Percentiles rank a stretch among this genome's conserved stretches.
These are phyloP conservation scores for Pelusios castaneus DNA, from an alignment of 2,113 vertebrate genomes.

Conservation along the genomic window DNA sequence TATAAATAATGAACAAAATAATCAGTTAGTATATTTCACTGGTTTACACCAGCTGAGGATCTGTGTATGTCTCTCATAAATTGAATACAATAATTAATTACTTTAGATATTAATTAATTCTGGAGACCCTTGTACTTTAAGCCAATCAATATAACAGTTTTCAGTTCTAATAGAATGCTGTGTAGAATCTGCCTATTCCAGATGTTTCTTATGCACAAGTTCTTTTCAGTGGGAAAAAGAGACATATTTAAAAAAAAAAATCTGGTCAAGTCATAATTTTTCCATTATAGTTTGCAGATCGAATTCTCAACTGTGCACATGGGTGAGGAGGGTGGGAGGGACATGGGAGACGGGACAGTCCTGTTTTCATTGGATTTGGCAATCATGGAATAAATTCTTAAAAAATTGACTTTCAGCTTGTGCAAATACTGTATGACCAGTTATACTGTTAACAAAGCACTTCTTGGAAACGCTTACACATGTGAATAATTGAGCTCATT, in stretches of 20 bases:
- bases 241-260: background rate
- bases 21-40: background rate
- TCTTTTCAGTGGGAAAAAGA: background rate
- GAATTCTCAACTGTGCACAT: background rate
- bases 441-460: background rate
- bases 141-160: background rate
- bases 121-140: background rate
- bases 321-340: too few relatives aligned
- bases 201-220: background rate
- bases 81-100: background rate
- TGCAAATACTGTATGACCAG: background rate
- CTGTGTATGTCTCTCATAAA: background rate
- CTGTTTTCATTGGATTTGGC: background rate
- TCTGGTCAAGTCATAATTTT: background rate
- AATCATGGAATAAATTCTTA: background rate
- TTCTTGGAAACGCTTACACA: rapidly evolving
- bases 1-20: background rate
- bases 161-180: background rate
- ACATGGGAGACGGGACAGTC: too few relatives aligned
- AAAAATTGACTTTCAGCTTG: background rate
- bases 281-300: background rate
- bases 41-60: background rate
- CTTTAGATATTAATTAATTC: background rate
- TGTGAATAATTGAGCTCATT: background rate
- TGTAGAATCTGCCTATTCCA: background rate